Percentiles rank a stretch among this genome's conserved stretches.
phyloP scores from a whole-genome alignment of 1,140 invertebrate genomes.

The Acromyrmex echinatior region DNA sequence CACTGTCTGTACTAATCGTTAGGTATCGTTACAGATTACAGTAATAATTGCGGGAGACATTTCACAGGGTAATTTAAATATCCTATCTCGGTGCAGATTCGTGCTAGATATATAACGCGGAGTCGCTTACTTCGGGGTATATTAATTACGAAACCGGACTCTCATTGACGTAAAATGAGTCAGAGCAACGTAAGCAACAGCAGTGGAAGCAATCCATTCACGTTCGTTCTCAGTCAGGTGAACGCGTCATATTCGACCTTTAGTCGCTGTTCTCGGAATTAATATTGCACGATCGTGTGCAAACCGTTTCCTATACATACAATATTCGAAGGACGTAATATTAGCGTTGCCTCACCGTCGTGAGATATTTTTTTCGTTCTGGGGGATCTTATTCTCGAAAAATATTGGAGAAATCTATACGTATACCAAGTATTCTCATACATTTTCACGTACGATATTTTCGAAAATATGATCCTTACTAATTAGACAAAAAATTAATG shows the following conservation, averaged over 20 bases:
- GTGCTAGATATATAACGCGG: slow-evolving; percentile 18
- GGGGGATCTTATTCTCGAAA: too few relatives aligned
- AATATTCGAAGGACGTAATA: background rate
- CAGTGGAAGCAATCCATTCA: slow-evolving; percentile 51
- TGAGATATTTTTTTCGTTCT: background rate
- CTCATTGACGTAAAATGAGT: slow-evolving; percentile 74
- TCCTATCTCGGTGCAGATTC: background rate
- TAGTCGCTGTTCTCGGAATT: slow-evolving; percentile 62
- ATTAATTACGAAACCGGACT: slow-evolving; percentile 54
- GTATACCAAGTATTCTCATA: too few relatives aligned
- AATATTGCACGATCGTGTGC: background rate
- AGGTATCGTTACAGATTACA: slow-evolving; percentile 55
- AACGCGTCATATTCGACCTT: slow-evolving; percentile 73
- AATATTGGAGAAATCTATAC: too few relatives aligned
- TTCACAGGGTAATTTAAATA: slow-evolving; percentile 27
- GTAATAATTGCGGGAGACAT: slow-evolving; percentile 50
- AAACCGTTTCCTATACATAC: background rate
- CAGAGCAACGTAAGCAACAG: slow-evolving; percentile 65
- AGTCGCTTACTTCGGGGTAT: slow-evolving; percentile 10
- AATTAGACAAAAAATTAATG: background rate
- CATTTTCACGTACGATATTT: too few relatives aligned
- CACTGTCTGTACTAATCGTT: slow-evolving; percentile 31
- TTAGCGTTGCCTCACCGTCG: too few relatives aligned
- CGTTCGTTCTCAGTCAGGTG: slow-evolving; percentile 70
- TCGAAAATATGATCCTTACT: background rate